phyloP scores from a whole-genome alignment of 92 coral and sea anemone species.

The Actinostola sp. region DNA sequence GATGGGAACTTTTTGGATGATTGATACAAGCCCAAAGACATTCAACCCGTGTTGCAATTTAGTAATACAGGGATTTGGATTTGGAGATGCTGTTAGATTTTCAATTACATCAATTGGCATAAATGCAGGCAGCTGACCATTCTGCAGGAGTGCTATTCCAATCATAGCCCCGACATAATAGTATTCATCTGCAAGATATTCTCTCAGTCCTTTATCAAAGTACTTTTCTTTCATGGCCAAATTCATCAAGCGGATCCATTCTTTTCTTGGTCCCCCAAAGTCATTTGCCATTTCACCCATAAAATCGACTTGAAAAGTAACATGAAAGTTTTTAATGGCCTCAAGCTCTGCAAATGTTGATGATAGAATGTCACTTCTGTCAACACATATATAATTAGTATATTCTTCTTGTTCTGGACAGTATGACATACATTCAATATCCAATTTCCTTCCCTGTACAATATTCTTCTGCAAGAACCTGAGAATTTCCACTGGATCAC shows the following conservation, averaged over 20 bases:
- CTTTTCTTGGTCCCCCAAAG: constrained; percentile 64
- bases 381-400: constrained; percentile 45
- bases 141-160: constrained; percentile 53
- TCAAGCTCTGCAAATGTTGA: constrained; percentile 69
- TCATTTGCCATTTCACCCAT: constrained; percentile 72
- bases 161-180: constrained; percentile 48
- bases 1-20: constrained; percentile 26
- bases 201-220: constrained; percentile 55
- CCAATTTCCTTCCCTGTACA: constrained; percentile 31
- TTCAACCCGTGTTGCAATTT: constrained; percentile 51
- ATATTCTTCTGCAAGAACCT: constrained; percentile 36
- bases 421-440: constrained; percentile 11
- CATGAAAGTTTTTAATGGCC: constrained; percentile 35
- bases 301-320: constrained; percentile 57
- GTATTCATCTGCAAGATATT: constrained; percentile 43
- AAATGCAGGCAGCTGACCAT: constrained; percentile 52
- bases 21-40: constrained; percentile 43
- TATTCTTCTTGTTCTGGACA: constrained; percentile 34
- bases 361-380: constrained; percentile 51
- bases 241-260: constrained; percentile 54
- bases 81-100: constrained; percentile 19
- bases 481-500: constrained; percentile 63
- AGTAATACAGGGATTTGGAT: constrained; percentile 34
- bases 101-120: constrained; percentile 50
- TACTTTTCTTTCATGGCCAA: constrained; percentile 51